phyloP scores from a whole-genome alignment of 1,140 invertebrate genomes.

The Conus ventricosus region DNA sequence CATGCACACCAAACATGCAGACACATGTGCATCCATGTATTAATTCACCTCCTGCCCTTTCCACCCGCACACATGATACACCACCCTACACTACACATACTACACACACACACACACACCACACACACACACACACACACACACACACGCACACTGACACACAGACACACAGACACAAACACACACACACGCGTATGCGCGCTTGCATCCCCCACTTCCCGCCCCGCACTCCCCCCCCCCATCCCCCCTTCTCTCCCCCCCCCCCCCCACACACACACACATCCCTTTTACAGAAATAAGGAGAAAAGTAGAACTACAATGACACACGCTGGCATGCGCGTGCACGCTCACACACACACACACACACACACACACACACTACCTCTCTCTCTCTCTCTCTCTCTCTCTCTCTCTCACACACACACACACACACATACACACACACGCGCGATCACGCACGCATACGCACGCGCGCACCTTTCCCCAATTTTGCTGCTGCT shows the following conservation, averaged over 20 bases:
- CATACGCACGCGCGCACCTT: too few relatives aligned
- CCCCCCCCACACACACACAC: slow-evolving; percentile 18
- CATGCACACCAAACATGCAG: not conserved
- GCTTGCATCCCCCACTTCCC: too few relatives aligned
- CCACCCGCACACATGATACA: not conserved
- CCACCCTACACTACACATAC: not conserved
- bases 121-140: slow-evolving; percentile 21
- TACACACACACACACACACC: not conserved
- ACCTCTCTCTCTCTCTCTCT: too few relatives aligned
- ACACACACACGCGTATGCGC: not conserved
- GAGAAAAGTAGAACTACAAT: not conserved
- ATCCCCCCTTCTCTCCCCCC: too few relatives aligned
- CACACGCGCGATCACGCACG: not conserved
- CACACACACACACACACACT: not conserved
- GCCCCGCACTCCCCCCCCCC: too few relatives aligned
- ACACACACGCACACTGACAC: slow-evolving; percentile 8
- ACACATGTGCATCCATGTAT: too few relatives aligned
- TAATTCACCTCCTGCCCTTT: too few relatives aligned
- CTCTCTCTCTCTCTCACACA: too few relatives aligned
- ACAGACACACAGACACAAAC: too few relatives aligned
- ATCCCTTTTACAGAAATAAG: too few relatives aligned
- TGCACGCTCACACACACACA: not conserved
- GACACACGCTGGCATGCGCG: not conserved
- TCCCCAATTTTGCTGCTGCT: not conserved
- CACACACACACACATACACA: slow-evolving; percentile 24